A percentile compares a stretch with the other conserved stretches of the same genome.
Conservation (phyloP, 2,113 vertebrate species). For the Pseudorectes ferrugineus region DNA sequence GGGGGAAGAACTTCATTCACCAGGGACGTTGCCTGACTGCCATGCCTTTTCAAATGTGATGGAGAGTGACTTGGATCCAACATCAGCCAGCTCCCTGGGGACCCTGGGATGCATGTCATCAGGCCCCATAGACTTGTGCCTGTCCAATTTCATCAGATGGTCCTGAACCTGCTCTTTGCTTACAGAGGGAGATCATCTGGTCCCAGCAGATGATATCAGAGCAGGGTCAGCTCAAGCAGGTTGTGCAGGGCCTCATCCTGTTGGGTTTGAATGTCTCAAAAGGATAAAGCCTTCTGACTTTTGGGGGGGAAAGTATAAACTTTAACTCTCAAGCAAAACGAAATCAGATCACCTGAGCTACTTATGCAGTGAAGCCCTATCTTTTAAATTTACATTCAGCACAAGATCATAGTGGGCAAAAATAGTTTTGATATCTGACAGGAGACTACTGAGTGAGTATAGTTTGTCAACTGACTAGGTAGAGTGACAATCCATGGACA, state of each 20-base stretch:
- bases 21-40: not conserved
- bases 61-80: not conserved
- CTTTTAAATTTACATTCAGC: not conserved
- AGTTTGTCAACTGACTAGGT: not conserved
- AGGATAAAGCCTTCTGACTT: not conserved
- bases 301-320: not conserved
- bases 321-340: not conserved
- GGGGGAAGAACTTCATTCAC: not conserved
- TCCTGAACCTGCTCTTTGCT: not conserved
- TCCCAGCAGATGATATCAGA: not conserved
- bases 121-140: not conserved
- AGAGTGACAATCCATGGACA: not conserved
- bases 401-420: not conserved
- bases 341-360: not conserved
- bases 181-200: not conserved
- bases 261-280: not conserved
- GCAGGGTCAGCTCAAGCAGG: not conserved
- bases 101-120: not conserved
- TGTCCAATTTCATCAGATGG: not conserved
- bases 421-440: not conserved
- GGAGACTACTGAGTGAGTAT: not conserved
- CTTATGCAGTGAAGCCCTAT: not conserved
- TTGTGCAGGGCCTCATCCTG: not conserved
- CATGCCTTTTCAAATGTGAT: not conserved
- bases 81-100: not conserved